Evolutionary conservation across 2,113 vertebrate species (phyloP).

Genomic region (Salvelinus alpinus): DNA sequence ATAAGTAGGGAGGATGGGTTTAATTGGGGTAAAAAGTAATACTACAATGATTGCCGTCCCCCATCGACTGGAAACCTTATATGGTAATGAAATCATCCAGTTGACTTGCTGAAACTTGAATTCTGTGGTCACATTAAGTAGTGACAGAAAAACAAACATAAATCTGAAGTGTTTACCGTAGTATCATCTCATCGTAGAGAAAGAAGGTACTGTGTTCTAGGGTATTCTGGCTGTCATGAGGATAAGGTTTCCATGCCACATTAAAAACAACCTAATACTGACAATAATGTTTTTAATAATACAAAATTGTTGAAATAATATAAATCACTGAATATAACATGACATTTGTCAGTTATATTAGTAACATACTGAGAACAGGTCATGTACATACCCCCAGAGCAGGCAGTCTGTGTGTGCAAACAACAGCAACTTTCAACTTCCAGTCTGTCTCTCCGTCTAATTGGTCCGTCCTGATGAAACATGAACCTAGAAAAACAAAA

Average conservation of each 20-base stretch:
- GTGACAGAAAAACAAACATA: constrained; percentile 64
- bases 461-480: constrained; percentile 96
- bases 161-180: constrained; percentile 57
- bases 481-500: constrained; percentile 77
- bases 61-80: constrained; percentile 51
- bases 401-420: constrained; percentile 90
- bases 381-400: constrained; percentile 84
- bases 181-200: constrained; percentile 64
- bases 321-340: background rate
- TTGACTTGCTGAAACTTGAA: constrained; percentile 75
- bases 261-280: too few species aligned
- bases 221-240: constrained; percentile 20
- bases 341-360: too few species aligned
- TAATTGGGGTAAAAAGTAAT: constrained; percentile 17
- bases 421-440: constrained; percentile 94
- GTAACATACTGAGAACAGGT: too few species aligned
- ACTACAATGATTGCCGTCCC: constrained; percentile 17
- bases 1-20: too few species aligned
- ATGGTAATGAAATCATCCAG: constrained; percentile 44
- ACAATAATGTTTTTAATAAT: background rate
- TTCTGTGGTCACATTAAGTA: constrained; percentile 29
- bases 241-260: too few species aligned
- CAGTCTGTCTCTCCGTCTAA: constrained; percentile 98
- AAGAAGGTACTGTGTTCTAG: constrained; percentile 30
- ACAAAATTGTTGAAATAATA: background rate